Conservation (phyloP, 2,113 vertebrate species). For the Orientallactaga bullata region DNA sequence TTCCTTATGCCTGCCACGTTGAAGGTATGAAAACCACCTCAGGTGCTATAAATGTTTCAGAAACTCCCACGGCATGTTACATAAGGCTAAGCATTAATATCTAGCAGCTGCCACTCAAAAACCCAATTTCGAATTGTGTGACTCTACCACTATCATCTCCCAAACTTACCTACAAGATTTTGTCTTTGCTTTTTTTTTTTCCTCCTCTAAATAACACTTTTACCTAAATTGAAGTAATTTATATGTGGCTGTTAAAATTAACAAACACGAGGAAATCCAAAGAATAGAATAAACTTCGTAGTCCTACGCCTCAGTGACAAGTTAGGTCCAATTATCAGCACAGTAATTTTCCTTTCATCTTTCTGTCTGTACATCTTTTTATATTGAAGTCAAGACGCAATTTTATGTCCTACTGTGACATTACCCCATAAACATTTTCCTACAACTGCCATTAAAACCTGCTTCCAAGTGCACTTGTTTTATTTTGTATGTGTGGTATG, state of each 20-base stretch:
- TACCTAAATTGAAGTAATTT: conserved; percentile 30
- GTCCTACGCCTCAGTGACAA: not conserved
- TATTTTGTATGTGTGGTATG: not conserved
- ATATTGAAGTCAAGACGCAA: not conserved
- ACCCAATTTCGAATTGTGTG: not conserved
- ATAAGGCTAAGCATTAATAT: conserved; percentile 29
- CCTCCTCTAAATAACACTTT: not conserved
- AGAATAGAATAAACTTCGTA: not conserved
- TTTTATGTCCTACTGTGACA: not conserved
- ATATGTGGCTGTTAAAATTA: not conserved
- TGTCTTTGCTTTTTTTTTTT: not conserved
- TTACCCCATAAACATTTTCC: not conserved
- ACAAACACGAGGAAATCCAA: conserved; percentile 8
- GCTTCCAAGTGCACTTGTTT: too few species aligned
- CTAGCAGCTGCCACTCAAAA: conserved; percentile 14
- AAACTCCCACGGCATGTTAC: conserved; percentile 47
- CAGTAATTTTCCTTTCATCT: not conserved
- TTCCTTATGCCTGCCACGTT: conserved; percentile 1
- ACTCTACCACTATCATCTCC: not conserved
- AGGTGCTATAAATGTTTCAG: not conserved
- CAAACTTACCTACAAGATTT: not conserved
- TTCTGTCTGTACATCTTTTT: not conserved
- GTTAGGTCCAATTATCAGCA: not conserved
- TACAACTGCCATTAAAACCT: not conserved
- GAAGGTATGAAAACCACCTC: conserved; percentile 29